Conservation (phyloP, 2,113 vertebrate genomes). For the Synodontis membranacea region DNA sequence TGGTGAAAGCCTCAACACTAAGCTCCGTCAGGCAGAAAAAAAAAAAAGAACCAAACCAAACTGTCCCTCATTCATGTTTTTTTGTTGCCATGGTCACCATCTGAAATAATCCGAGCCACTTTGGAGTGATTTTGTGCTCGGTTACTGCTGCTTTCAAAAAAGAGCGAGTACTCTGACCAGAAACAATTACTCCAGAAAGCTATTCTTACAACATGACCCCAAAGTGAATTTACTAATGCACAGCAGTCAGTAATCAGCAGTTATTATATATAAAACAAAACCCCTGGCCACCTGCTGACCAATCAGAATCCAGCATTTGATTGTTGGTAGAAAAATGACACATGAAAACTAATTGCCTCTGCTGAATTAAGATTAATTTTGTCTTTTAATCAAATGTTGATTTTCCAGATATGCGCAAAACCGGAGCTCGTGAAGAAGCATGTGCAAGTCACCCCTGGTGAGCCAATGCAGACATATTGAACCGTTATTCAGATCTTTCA, state of each 20-base stretch:
- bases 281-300: neutral
- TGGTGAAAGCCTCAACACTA: neutral
- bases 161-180: neutral
- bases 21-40: neutral
- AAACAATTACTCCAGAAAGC: neutral
- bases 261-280: slow-evolving; percentile 18
- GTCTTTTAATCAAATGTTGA: neutral
- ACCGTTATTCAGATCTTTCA: neutral
- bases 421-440: slow-evolving; percentile 64
- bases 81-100: slow-evolving; percentile 21
- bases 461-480: slow-evolving; percentile 54
- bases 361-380: neutral
- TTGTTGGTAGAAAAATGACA: neutral
- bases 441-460: slow-evolving; percentile 69
- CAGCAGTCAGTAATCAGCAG: slow-evolving; percentile 10
- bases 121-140: slow-evolving; percentile 4
- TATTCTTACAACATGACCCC: neutral
- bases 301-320: slow-evolving; percentile 12
- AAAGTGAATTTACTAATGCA: slow-evolving; percentile 10
- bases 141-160: neutral
- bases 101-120: neutral
- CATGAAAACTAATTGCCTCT: neutral
- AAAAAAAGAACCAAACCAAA: neutral
- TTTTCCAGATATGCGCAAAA: slow-evolving; percentile 58
- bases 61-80: neutral